These are phyloP conservation scores for Brachionus rotundiformis DNA, from an alignment of 1,140 invertebrate genomes.

Conservation along the genomic window DNA sequence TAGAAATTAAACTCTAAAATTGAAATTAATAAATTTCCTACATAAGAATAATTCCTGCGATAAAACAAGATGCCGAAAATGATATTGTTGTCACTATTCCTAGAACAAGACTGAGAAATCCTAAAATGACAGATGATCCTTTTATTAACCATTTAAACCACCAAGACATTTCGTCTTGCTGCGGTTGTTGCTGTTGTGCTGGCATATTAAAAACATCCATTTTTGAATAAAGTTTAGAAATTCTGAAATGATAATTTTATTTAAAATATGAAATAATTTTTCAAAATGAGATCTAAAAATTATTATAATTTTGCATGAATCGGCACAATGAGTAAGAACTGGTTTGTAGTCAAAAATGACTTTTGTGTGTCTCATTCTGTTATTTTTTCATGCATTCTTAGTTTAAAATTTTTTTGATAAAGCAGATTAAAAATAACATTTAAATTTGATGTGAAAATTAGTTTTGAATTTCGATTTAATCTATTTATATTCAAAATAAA, in stretches of 20 bases:
- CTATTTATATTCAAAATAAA: background rate
- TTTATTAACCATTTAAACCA: constrained; percentile 52
- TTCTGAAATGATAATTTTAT: background rate
- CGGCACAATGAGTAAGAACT: background rate
- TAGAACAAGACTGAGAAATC: constrained; percentile 16
- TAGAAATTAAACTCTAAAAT: background rate
- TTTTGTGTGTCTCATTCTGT: background rate
- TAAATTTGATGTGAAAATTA: background rate
- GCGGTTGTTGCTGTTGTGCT: background rate
- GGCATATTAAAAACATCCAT: constrained; percentile 27
- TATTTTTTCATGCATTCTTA: background rate
- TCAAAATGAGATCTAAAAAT: constrained; percentile 19
- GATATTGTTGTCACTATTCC: constrained; percentile 39
- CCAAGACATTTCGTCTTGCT: constrained; percentile 29
- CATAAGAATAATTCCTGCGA: constrained; percentile 40
- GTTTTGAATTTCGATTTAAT: too few relatives aligned
- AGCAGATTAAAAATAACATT: constrained; percentile 1
- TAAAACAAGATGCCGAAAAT: constrained; percentile 19
- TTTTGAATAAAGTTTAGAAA: background rate
- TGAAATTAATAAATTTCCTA: background rate
- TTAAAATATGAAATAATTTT: background rate
- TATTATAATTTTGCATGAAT: constrained; percentile 5
- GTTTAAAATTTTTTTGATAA: background rate
- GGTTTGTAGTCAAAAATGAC: background rate
- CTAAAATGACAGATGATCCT: constrained; percentile 33